Percentiles rank a stretch among this genome's conserved stretches.
phyloP scores from a whole-genome alignment of 2,888 invertebrate genomes.

The Hemithea aestivaria region DNA sequence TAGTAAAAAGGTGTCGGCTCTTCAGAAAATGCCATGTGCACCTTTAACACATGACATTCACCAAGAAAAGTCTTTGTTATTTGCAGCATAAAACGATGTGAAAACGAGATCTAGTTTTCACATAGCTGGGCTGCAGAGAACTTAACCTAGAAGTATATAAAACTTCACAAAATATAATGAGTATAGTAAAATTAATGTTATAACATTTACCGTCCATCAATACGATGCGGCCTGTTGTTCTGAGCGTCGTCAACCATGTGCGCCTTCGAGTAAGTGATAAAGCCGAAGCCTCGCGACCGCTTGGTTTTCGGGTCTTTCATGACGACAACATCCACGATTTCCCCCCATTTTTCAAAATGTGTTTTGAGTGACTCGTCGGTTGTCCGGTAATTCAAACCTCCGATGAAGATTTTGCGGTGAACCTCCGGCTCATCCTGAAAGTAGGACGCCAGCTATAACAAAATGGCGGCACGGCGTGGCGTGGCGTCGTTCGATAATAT shows the following conservation, averaged over 20 bases:
- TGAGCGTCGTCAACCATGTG: constrained; percentile 99
- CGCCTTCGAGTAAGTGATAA: constrained; percentile 96
- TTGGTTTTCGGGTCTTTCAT: constrained; percentile 98
- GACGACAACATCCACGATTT: constrained; percentile 96
- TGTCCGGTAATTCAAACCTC: constrained; percentile 96
- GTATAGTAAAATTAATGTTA: too few relatives aligned
- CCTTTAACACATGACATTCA: constrained; percentile 56
- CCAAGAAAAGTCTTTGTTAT: constrained; percentile 63
- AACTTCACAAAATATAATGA: neutral
- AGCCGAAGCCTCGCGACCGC: constrained; percentile 97
- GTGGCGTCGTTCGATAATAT: constrained; percentile 19
- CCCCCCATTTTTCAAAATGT: constrained; percentile 99
- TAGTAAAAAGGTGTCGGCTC: constrained; percentile 45
- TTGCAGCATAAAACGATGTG: constrained; percentile 71
- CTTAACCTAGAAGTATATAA: neutral
- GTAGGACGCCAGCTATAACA: constrained; percentile 59
- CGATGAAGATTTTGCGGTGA: constrained; percentile 95
- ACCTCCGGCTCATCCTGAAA: constrained; percentile 87
- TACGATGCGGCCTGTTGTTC: constrained; percentile 91
- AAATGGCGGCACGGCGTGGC: constrained; percentile 62
- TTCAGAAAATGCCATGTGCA: constrained; percentile 72
- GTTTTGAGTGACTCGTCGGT: constrained; percentile 94
- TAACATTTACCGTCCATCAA: constrained; percentile 86
- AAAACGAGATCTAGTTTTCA: constrained; percentile 51
- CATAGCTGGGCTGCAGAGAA: constrained; percentile 68